Evolutionary conservation across 1,140 invertebrate genomes (phyloP), one percentile per base, ranked within the genome.

Genomic region (Archivesica marissinica): DNA sequence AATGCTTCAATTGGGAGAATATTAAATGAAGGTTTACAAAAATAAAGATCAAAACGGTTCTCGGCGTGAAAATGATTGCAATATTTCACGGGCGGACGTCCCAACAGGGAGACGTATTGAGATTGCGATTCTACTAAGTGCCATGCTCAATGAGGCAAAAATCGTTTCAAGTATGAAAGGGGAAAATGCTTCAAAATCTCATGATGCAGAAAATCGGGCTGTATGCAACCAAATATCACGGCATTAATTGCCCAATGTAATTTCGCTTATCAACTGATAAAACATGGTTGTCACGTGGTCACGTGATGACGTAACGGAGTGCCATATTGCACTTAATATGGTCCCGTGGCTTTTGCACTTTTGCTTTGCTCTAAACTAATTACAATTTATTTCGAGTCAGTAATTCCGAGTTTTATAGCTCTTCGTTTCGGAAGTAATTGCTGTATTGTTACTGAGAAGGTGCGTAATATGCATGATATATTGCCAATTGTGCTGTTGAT

Each of bases 81-180:
- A 61, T 64, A 79, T 79, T 79, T 79, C 76, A 79, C 76, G 76
- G 76, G 76, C 76, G 76, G 56, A 44, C 76, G 76, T 61, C 25
- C 56, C 13, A 35, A 20, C 30, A 20, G 41, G 13, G 76, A 64
- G n/a, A 64, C 59, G 47, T 47, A 79, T 61, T 79, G 41, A 33
- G 35, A 44, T 64, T 44, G 41, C 38, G 38, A 11, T 30, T 20
- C 30, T 38, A 20, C 7, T 81, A 68, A 70, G 44, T 81, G 59
- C 17, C 78, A 4, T 41, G 44, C 23, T 23, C 41, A 81, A 30
- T 59, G 52, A 79, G 13, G 56, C 74, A 76, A 76, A 35, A 56
- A 52, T 30, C 9, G 11, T 76, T 76, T 39, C 54, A 28, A 23
- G n/a, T 38, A 28, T 59, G 54, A 56, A 56, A 59, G 59, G 54